Evolutionary conservation across 2,113 vertebrate genomes (phyloP), one percentile per base, ranked within the genome.

Genomic region (Butorides virescens): DNA sequence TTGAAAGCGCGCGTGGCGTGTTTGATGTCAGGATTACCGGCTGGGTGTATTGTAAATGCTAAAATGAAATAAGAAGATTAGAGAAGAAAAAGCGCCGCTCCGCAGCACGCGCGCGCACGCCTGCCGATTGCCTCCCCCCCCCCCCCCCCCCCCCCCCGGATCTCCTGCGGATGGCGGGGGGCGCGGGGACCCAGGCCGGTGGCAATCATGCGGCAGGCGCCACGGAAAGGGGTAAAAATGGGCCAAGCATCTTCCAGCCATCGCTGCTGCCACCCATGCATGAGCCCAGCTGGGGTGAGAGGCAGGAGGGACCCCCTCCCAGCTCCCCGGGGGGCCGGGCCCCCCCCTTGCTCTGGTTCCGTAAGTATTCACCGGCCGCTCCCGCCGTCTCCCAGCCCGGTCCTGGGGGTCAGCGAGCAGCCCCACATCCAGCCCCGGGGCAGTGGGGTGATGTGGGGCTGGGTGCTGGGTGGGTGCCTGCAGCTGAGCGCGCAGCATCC

Each of bases 31-130:
- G 97, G 97, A 96, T 97, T 96, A 96, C 76, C 30, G 91, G 97
- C 97, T 95, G 97, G 75, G 75, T 94, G 95, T 90, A 96, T 95
- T 97, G 95, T 96, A 96, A 95, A 97, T 94, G 97, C 97, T 95
- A 76, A 96, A 94, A 96, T 96, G 97, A 95, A 97, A 95, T 96
- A 97, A 97, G 97, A 88, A 96, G 97, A 96, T 97, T 97, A 96
- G 97, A 92, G 88, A 80, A 95, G 97, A n/a, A 96, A 96, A 96
- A 95, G 97, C 68, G 39, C 81, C 29, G 92, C 91, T 93, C 95
- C 5, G 36, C 96, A 97, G 95, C 62, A 25, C 15, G 34, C 5
- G 39, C 37, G 37, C 37, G 39, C 39, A 11, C 39, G 42, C 92
- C 90, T 74, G 77, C 66, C 11, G 81, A 79, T 77, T 92, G 88